Evolutionary conservation across 2,888 invertebrate genomes (phyloP), one percentile per base, ranked within the genome.

Genomic region (Ennomos fuscantarius): DNA sequence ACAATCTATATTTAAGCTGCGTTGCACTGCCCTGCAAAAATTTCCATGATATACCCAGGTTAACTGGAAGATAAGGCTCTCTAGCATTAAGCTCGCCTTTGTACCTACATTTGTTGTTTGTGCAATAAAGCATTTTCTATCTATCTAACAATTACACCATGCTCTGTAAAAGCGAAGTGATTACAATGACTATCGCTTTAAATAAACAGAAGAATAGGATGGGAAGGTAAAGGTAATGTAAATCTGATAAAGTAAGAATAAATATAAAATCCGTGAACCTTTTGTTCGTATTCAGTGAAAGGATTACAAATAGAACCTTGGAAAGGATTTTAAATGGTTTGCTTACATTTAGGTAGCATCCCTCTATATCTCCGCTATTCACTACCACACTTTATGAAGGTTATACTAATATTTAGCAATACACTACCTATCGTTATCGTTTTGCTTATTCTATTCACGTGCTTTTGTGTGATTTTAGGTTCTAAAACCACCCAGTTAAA

Each of bases 221-320:
- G 46, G 32, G 60, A 41, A 49, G 49, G 60, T 44, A 46, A 52
- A 61, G 53, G 56, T 61, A 61, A 61, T 61, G 60, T 56, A 61
- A 61, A 61, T 61, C 60, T 56, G 60, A 61, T 61, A 61, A 61
- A 61, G 56, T 54, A 49, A 42, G 53, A 54, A 53, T 56, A 61
- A 61, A 61, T 56, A 54, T 53, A 61, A 56, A 61, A 61, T 56
- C 56, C 60, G 34, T 43, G 45, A 53, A 56, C 53, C 60, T 53
- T 61, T 61, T 61, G 60, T 61, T 61, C 56, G 53, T 56, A 53
- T 56, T 56, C 60, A 56, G 60, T 59, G 58, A 59, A 54, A 49
- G 53, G 58, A 56, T 60, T 60, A 60, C 55, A 55, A 60, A 60
- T 55, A 55, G 55, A 51, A 51, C 55, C 47, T 60, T 55, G 50